A percentile compares a stretch with the other conserved stretches of the same genome.
Evolutionary conservation across 2,888 invertebrate species (phyloP).

Genomic region (Parascotia fuliginaria): DNA sequence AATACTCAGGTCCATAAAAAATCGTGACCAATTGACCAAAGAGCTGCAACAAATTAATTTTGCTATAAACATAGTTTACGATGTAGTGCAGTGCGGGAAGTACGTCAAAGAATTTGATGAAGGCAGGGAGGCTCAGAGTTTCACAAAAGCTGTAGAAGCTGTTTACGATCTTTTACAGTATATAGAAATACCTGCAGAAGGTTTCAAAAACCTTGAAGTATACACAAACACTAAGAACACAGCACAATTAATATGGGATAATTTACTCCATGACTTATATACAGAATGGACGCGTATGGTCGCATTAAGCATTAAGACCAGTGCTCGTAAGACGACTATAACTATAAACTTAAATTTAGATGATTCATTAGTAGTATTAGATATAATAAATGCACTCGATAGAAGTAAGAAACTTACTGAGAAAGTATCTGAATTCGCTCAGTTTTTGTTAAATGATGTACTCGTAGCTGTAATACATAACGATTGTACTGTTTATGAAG

Average conservation of each 20-base stretch:
- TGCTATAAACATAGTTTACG: slow-evolving; percentile 77
- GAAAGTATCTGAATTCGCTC: slow-evolving; percentile 85
- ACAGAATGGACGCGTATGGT: slow-evolving; percentile 82
- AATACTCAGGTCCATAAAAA: slow-evolving; percentile 86
- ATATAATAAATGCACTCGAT: slow-evolving; percentile 72
- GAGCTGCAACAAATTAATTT: slow-evolving; percentile 85
- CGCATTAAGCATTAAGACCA: slow-evolving; percentile 60
- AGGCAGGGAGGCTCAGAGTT: slow-evolving; percentile 64
- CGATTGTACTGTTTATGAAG: slow-evolving; percentile 71
- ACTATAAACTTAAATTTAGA: slow-evolving; percentile 68
- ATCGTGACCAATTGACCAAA: slow-evolving; percentile 84
- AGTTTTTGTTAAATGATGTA: slow-evolving; percentile 85
- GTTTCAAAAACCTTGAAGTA: slow-evolving; percentile 81
- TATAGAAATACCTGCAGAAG: slow-evolving; percentile 75
- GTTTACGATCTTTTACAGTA: slow-evolving; percentile 76
- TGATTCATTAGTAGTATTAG: slow-evolving; percentile 51
- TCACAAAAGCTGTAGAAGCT: slow-evolving; percentile 77
- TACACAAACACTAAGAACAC: slow-evolving; percentile 77
- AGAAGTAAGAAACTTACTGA: slow-evolving; percentile 69
- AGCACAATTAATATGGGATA: slow-evolving; percentile 73
- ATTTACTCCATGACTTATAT: slow-evolving; percentile 75
- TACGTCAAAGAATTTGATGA: slow-evolving; percentile 70
- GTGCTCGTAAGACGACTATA: slow-evolving; percentile 58
- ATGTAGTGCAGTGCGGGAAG: slow-evolving; percentile 67
- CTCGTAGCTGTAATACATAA: slow-evolving; percentile 85